Evolutionary conservation across 2,113 vertebrate species (phyloP).

Genomic region (Fukomys damarensis): DNA sequence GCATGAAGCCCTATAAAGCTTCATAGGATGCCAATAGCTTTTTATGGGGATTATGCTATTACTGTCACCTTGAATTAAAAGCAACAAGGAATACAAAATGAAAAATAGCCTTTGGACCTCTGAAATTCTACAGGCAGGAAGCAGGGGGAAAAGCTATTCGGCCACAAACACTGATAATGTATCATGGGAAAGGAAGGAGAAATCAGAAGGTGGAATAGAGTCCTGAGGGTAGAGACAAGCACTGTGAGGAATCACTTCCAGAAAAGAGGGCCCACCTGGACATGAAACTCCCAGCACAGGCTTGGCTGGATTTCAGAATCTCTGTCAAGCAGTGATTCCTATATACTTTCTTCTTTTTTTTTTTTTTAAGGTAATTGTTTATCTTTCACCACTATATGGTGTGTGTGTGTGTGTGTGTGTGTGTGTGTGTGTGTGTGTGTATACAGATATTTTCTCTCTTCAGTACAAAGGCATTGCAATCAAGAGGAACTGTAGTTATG

Average conservation of each 20-base stretch:
- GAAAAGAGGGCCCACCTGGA: neutral
- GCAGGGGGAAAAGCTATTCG: neutral
- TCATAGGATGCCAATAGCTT: neutral
- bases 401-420: neutral
- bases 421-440: neutral
- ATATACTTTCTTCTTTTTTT: neutral
- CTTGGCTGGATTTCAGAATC: neutral
- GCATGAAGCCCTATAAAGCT: neutral
- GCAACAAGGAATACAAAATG: neutral
- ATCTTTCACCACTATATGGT: neutral
- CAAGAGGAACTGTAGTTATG: neutral
- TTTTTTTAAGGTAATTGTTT: neutral
- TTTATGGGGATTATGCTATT: neutral
- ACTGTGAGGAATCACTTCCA: neutral
- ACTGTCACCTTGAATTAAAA: conserved; percentile 30
- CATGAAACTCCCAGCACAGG: neutral
- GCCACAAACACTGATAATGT: neutral
- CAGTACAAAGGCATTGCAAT: neutral
- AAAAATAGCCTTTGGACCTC: neutral
- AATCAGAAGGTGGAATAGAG: neutral
- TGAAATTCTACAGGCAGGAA: neutral
- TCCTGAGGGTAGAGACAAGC: neutral
- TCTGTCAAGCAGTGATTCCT: neutral
- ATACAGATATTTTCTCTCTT: neutral
- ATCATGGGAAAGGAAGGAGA: neutral